phyloP scores from a whole-genome alignment of 1,140 invertebrate genomes.

The Panagrolaimus sp. region DNA sequence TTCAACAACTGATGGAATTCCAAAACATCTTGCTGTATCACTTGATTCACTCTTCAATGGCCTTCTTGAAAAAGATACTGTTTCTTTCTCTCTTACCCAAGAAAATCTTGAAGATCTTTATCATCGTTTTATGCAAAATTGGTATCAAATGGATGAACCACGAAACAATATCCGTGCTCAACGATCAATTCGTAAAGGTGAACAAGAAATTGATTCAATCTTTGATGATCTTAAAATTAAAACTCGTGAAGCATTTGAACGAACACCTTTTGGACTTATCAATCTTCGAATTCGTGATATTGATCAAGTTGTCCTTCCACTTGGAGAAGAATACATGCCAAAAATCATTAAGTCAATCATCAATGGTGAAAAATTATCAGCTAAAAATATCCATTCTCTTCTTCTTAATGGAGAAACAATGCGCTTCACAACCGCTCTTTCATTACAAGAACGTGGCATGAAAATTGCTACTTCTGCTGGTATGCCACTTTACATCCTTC shows the following conservation, averaged over 20 bases:
- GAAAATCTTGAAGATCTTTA: constrained; percentile 41
- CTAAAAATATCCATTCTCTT: constrained; percentile 14
- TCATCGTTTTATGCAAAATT: constrained; percentile 14
- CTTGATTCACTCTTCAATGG: constrained; percentile 43
- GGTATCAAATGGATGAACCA: constrained; percentile 13
- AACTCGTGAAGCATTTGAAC: constrained; percentile 22
- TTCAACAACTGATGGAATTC: constrained; percentile 28
- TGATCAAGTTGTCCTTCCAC: constrained; percentile 17
- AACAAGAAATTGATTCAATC: constrained; percentile 28
- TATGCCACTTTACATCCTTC: constrained; percentile 34
- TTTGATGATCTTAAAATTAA: constrained; percentile 30
- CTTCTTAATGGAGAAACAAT: constrained; percentile 20
- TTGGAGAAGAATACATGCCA: constrained; percentile 21
- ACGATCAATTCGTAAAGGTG: constrained; percentile 17
- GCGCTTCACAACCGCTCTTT: constrained; percentile 18
- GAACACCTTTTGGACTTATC: constrained; percentile 35
- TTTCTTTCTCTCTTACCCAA: constrained; percentile 36
- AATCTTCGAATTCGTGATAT: constrained; percentile 34
- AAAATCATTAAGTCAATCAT: not conserved
- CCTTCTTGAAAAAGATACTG: constrained; percentile 32
- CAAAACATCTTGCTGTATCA: constrained; percentile 20
- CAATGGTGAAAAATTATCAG: constrained; percentile 10
- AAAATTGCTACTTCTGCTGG: constrained; percentile 45
- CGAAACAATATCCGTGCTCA: constrained; percentile 3
- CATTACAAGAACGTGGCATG: constrained; percentile 37